Percentiles rank a stretch among this genome's conserved stretches.
Conservation (phyloP, 2,888 invertebrate genomes). For the Myopa tessellatipennis region DNA sequence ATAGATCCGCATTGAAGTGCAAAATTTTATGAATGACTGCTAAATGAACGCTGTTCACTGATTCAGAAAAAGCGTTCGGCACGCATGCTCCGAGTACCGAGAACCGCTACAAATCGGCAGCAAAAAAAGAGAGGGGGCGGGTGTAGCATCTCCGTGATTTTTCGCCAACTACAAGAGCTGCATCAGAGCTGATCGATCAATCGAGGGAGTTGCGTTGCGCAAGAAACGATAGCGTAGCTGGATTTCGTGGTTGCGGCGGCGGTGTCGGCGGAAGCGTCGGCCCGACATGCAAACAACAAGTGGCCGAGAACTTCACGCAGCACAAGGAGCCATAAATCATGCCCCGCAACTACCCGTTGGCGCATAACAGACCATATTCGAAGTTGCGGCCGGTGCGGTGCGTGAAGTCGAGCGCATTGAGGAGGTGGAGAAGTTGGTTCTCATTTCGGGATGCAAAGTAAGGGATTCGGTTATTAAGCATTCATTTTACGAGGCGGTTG, state of each 20-base stretch:
- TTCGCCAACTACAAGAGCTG: background rate
- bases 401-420: constrained; percentile 13
- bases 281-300: background rate
- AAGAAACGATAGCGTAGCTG: background rate
- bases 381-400: constrained; percentile 4
- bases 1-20: constrained; percentile 34
- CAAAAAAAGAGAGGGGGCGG: constrained; percentile 47
- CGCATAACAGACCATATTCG: constrained; percentile 50
- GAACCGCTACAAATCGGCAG: constrained; percentile 55
- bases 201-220: constrained; percentile 34
- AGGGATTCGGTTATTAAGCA: constrained; percentile 13
- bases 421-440: constrained; percentile 6
- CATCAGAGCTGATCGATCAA: constrained; percentile 60
- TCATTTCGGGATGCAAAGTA: background rate
- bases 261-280: background rate
- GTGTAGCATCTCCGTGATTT: constrained; percentile 1
- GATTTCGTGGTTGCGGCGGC: background rate
- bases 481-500: background rate
- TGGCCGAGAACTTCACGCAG: constrained; percentile 37
- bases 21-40: constrained; percentile 27
- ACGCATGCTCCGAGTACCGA: constrained; percentile 2
- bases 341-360: constrained; percentile 67
- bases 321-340: constrained; percentile 62
- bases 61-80: constrained; percentile 35
- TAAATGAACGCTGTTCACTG: background rate